phyloP scores from a whole-genome alignment of 2,888 invertebrate genomes.

The Andrena chrysosceles region DNA sequence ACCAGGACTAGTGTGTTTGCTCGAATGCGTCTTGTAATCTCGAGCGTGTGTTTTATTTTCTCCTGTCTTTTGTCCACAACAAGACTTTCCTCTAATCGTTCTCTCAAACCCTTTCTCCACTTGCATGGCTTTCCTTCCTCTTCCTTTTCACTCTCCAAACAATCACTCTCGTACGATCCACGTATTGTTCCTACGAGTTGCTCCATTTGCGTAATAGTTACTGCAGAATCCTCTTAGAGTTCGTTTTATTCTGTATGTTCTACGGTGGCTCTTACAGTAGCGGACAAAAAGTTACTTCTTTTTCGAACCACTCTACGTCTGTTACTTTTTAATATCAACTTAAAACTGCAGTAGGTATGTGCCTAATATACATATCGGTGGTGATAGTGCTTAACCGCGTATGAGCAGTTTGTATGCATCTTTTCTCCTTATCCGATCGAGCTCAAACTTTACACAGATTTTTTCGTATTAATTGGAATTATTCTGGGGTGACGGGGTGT shows the following conservation, averaged over 20 bases:
- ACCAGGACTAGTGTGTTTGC: conserved; percentile 45
- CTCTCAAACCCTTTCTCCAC: conserved; percentile 28
- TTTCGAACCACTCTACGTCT: too few species aligned
- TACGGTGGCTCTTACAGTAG: too few species aligned
- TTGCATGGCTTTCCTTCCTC: not conserved
- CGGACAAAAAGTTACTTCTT: too few species aligned
- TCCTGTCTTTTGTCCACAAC: conserved; percentile 40
- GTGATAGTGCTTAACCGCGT: too few species aligned
- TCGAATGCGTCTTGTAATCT: conserved; percentile 44
- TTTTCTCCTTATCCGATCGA: too few species aligned
- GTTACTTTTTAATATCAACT: too few species aligned
- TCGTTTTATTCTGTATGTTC: not conserved
- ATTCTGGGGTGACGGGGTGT: too few species aligned
- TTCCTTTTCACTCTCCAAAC: conserved; percentile 1
- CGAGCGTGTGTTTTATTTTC: conserved; percentile 46
- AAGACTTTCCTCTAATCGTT: conserved; percentile 48
- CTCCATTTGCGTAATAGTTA: conserved; percentile 26
- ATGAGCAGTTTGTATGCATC: too few species aligned
- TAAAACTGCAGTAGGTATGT: too few species aligned
- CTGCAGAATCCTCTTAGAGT: not conserved
- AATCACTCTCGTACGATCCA: conserved; percentile 3
- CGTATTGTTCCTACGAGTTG: conserved; percentile 4
- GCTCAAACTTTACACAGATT: too few species aligned
- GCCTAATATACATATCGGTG: too few species aligned
- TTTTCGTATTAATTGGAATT: too few species aligned